phyloP scores from a whole-genome alignment of 2,113 vertebrate genomes.

The Engystomops pustulosus region DNA sequence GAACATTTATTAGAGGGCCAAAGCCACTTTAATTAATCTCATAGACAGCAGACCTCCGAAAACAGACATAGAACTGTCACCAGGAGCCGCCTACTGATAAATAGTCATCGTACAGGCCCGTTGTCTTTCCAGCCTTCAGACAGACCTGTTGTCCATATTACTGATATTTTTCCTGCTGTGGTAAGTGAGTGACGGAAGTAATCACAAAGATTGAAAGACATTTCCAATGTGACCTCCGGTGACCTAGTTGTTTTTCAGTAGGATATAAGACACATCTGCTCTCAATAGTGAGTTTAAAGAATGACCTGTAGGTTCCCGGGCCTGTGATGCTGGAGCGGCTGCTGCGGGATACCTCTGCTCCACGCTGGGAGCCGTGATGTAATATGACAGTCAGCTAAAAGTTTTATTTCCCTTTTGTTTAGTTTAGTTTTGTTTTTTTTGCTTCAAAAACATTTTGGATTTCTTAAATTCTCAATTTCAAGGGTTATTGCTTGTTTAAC shows the following conservation, averaged over 20 bases:
- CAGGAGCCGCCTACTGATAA: too few relatives aligned
- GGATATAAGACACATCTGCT: conserved; percentile 79
- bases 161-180: conserved; percentile 67
- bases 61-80: too few relatives aligned
- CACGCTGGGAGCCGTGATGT: conserved; percentile 67
- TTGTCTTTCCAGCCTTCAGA: background rate
- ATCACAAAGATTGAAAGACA: conserved; percentile 79
- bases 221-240: conserved; percentile 69
- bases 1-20: too few relatives aligned
- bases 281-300: conserved; percentile 76
- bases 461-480: conserved; percentile 15
- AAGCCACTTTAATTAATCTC: too few relatives aligned
- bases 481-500: conserved; percentile 42
- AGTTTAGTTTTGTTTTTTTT: background rate
- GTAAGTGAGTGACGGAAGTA: conserved; percentile 78
- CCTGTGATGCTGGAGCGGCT: conserved; percentile 69
- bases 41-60: too few relatives aligned
- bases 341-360: conserved; percentile 67
- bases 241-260: conserved; percentile 71
- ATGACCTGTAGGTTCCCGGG: conserved; percentile 71
- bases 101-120: too few relatives aligned
- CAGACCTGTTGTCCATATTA: conserved; percentile 66
- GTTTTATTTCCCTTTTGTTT: conserved; percentile 62
- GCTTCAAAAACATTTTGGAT: background rate
- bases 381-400: conserved; percentile 63